These are phyloP conservation scores for Garrulus glandarius DNA, from an alignment of 2,797 vertebrate genomes.

Conservation along the genomic window DNA sequence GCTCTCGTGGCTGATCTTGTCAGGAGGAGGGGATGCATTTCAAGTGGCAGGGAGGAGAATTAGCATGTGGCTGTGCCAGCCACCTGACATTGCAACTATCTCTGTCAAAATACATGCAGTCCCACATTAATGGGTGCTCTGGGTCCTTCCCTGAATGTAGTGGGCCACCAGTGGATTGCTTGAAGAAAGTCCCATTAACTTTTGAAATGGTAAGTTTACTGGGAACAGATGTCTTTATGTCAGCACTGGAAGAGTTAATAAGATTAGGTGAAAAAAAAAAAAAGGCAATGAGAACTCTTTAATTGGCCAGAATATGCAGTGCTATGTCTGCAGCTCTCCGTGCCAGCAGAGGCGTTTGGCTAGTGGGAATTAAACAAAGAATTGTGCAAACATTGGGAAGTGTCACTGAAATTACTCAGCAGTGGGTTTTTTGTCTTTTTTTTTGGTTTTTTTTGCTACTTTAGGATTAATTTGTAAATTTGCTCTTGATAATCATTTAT, in stretches of 20 bases:
- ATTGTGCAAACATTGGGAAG: conserved; percentile 45
- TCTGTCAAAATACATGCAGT: fast-evolving
- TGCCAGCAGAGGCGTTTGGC: not conserved
- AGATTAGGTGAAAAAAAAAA: not conserved
- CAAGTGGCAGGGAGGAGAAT: not conserved
- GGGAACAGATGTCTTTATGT: not conserved
- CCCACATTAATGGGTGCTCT: fast-evolving
- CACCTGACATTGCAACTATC: not conserved
- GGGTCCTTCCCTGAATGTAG: too few species aligned
- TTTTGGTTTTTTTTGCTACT: not conserved
- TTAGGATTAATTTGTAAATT: conserved; percentile 63
- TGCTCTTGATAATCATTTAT: conserved; percentile 51
- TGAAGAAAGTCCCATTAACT: not conserved
- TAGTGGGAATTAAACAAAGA: conserved; percentile 38
- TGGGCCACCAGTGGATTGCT: not conserved
- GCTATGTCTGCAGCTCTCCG: not conserved
- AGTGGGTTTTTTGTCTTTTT: not conserved
- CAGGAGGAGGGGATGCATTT: not conserved
- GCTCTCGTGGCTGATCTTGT: fast-evolving
- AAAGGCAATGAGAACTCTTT: not conserved
- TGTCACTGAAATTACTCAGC: not conserved
- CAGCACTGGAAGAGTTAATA: not conserved
- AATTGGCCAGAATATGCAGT: not conserved
- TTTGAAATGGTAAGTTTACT: not conserved
- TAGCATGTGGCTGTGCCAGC: not conserved